A percentile compares a stretch with the other conserved stretches of the same genome.
These are phyloP conservation scores for Pseudachorutes palmiensis DNA, from an alignment of 1,140 invertebrate genomes.

Conservation along the genomic window DNA sequence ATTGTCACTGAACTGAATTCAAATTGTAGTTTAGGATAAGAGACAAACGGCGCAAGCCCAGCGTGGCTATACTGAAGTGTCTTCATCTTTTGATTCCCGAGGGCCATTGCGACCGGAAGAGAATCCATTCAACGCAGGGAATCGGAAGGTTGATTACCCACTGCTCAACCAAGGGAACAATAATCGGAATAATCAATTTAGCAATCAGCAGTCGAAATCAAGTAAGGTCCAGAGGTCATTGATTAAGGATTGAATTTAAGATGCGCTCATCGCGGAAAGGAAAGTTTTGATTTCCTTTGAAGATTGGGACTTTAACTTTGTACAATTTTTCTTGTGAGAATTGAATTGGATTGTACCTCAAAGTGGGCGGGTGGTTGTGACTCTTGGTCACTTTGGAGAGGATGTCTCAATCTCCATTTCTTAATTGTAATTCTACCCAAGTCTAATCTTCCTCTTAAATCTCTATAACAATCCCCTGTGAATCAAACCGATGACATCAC, in stretches of 20 bases:
- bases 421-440: not conserved
- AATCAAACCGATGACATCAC: no score
- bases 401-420: not conserved
- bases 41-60: conserved; percentile 5
- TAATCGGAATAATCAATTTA: not conserved
- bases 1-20: not conserved
- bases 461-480: not conserved
- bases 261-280: no score
- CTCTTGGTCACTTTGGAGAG: no score
- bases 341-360: no score
- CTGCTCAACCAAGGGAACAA: not conserved
- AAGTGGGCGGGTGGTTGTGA: not conserved
- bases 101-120: conserved; percentile 10
- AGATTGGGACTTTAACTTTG: no score
- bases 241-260: not conserved
- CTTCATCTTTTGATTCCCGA: not conserved
- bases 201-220: not conserved
- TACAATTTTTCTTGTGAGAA: no score
- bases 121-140: conserved; percentile 20
- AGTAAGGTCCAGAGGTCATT: not conserved
- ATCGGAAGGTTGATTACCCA: conserved; percentile 17
- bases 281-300: no score
- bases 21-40: conserved; percentile 2
- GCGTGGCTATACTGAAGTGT: not conserved
- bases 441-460: not conserved